Conservation (phyloP, 1,140 invertebrate species). For the Brachionus asplanchnoidis region DNA sequence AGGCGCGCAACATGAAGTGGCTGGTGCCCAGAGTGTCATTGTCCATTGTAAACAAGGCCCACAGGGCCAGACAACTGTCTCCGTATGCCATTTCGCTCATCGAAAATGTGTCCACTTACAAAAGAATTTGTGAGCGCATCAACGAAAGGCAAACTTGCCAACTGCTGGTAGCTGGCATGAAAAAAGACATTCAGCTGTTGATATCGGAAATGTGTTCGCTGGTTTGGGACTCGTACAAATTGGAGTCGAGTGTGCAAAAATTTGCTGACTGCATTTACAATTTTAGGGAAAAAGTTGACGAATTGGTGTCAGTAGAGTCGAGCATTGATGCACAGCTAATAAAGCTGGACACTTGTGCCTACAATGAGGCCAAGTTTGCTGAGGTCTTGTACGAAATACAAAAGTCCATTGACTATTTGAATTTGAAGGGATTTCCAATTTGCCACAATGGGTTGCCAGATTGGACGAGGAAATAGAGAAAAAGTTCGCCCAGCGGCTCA, state of each 20-base stretch:
- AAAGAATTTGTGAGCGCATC: conserved; percentile 91
- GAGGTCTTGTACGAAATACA: conserved; percentile 93
- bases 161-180: conserved; percentile 77
- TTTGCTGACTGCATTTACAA: conserved; percentile 85
- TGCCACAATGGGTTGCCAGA: conserved; percentile 87
- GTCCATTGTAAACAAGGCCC: conserved; percentile 96
- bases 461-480: conserved; percentile 90
- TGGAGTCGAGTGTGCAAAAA: conserved; percentile 92
- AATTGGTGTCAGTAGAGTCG: conserved; percentile 85
- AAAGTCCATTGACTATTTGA: conserved; percentile 93
- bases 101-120: conserved; percentile 92
- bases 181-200: conserved; percentile 79
- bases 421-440: conserved; percentile 93
- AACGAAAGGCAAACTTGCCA: conserved; percentile 44
- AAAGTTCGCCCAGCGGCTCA: conserved; percentile 77
- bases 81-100: conserved; percentile 97
- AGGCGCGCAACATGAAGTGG: conserved; percentile 61
- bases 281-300: conserved; percentile 95
- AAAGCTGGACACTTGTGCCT: conserved; percentile 89
- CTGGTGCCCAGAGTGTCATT: conserved; percentile 76
- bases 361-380: conserved; percentile 80
- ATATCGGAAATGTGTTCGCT: conserved; percentile 84
- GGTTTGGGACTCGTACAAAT: conserved; percentile 97
- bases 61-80: conserved; percentile 95
- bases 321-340: conserved; percentile 89